Evolutionary conservation across 2,113 vertebrate species (phyloP).

Genomic region (Notarius lentiginosus): DNA sequence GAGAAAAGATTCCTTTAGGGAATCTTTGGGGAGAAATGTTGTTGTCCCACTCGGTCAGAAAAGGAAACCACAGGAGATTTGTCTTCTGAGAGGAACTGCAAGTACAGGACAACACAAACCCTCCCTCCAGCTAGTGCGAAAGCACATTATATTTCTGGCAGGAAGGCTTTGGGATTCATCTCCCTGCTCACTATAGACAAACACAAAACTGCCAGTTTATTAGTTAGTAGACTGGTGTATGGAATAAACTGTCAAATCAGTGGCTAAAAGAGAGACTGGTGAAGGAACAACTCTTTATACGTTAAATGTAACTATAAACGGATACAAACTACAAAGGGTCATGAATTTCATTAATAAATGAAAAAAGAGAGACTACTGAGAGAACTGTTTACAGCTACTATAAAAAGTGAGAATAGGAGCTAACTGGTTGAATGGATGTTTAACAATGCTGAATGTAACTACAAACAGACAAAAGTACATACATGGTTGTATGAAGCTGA

Average conservation of each 20-base stretch:
- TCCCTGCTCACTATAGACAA: neutral
- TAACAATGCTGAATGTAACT: too few species aligned
- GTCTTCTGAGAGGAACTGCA: slow-evolving; percentile 28
- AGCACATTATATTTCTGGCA: neutral
- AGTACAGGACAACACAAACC: slow-evolving; percentile 37
- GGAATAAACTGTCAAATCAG: too few species aligned
- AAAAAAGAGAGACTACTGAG: too few species aligned
- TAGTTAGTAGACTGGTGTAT: neutral
- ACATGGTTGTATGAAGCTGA: too few species aligned
- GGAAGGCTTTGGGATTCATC: neutral
- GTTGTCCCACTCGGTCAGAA: neutral
- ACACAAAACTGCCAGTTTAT: neutral
- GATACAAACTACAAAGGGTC: too few species aligned
- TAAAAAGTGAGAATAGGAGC: too few species aligned
- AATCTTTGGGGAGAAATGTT: neutral
- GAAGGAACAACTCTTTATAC: too few species aligned
- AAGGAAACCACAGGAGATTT: neutral
- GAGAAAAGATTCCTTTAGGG: neutral
- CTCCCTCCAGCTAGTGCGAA: neutral
- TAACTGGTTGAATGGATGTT: neutral
- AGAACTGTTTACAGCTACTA: too few species aligned
- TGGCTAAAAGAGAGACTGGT: neutral
- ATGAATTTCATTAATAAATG: too few species aligned
- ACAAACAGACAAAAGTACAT: too few species aligned
- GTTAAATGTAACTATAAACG: too few species aligned